Percentiles rank a stretch among this genome's conserved stretches.
Evolutionary conservation across 92 coral and sea anemone genomes (phyloP).

Genomic region (Pocillopora meandrina): DNA sequence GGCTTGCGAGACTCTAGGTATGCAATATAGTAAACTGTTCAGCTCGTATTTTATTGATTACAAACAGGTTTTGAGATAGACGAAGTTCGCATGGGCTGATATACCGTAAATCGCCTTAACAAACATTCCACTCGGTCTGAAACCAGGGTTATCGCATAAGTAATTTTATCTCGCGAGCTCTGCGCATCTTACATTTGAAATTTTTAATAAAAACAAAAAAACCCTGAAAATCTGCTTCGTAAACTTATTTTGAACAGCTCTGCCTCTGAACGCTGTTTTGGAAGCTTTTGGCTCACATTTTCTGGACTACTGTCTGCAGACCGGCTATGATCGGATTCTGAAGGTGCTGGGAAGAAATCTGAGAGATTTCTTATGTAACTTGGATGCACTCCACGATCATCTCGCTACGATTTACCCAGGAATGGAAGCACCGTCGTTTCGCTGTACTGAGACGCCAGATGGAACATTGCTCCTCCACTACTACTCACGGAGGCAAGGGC

Average conservation of each 20-base stretch:
- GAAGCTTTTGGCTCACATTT: conserved; percentile 97
- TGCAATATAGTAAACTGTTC: conserved; percentile 5
- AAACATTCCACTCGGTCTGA: no score
- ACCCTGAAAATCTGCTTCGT: background rate
- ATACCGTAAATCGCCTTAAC: no score
- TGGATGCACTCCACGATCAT: conserved; percentile 97
- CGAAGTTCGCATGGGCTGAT: no score
- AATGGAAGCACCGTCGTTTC: conserved; percentile 98
- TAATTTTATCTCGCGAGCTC: no score
- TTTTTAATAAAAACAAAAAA: no score
- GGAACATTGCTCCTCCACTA: conserved; percentile 89
- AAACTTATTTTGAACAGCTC: conserved; percentile 55
- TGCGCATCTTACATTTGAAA: no score
- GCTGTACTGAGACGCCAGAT: conserved; percentile 91
- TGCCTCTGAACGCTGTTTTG: conserved; percentile 78
- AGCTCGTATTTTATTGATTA: no score
- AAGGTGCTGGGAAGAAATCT: conserved; percentile 95
- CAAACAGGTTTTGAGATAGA: background rate
- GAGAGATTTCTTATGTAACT: conserved; percentile 96
- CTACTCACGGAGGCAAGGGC: conserved; percentile 86
- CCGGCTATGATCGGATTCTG: conserved; percentile 95
- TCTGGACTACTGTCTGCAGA: conserved; percentile 90
- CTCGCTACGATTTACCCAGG: conserved; percentile 97
- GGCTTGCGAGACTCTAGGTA: conserved; percentile 92
- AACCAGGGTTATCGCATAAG: no score